Base-by-base conservation (phyloP, 2,888 invertebrate species). In the Microchrysa polita region DNA sequence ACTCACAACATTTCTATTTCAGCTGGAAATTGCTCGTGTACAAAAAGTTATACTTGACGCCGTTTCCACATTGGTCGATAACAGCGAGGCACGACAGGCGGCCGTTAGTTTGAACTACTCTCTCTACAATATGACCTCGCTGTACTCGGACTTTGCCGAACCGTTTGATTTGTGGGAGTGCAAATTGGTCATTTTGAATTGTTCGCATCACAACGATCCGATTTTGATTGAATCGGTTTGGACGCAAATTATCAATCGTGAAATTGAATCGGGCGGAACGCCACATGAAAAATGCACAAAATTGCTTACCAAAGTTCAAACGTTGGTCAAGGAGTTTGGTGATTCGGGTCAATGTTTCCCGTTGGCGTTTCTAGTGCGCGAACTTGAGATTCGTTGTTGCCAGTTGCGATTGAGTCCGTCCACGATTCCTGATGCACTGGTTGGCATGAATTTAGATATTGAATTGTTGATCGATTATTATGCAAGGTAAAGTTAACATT, bases 111-210 rank as follows among this genome's bases (percentile, higher is more conserved):
- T 98, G 20, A 95, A 97, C 83, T 90, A 90, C 53, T 90, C 92
- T 76, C 87, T 98, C 57, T 90, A 93, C 74, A 95, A 96, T 82
- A 93, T 97, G 78, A 95, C 96, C 10, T 92, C 93, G 91, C 85
- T 97, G 42, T 97, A 96, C 82, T 93, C 94, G 82, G 93, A 96
- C 77, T 97, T 94, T 86, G 97, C 97, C 0, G 95, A 96, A 80
- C 93, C 93, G 2, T 94, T 94, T 83, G 90, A 93, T 79, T 87
- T 98, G 55, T 93, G 95, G 90, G 97, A 97, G 85, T 94, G 96
- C 83, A 96, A 98, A 85, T 87, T 99, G 74, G 95, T 96, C 5
- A 97, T 99, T 77, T 91, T 98, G 61, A 94, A 97, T 80, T 97
- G 96, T 82, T 96, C 97, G 5, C 95, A 96, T 14, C 94, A 97